These are phyloP conservation scores for Laterallus jamaicensis DNA, from an alignment of 2,113 vertebrate genomes.

Conservation along the genomic window DNA sequence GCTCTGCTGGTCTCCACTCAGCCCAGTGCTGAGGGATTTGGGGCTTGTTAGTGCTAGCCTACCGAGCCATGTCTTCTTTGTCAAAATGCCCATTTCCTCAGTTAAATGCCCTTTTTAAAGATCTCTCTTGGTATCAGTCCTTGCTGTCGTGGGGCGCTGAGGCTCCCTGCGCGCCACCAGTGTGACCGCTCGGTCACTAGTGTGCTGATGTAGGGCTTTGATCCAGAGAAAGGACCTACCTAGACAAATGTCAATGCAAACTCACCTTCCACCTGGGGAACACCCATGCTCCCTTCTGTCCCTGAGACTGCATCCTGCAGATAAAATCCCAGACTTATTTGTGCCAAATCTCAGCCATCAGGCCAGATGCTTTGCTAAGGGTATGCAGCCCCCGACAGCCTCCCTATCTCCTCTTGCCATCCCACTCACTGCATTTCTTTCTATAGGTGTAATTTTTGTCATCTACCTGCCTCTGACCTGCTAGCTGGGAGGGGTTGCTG, in stretches of 20 bases:
- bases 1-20: background rate
- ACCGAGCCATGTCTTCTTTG: background rate
- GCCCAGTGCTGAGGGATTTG: background rate
- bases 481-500: background rate
- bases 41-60: background rate
- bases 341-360: background rate
- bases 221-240: background rate
- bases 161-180: background rate
- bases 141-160: background rate
- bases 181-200: background rate
- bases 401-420: background rate
- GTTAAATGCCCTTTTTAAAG: background rate
- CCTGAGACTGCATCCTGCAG: background rate
- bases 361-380: background rate
- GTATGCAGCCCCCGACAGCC: accelerated
- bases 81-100: background rate
- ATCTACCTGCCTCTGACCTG: background rate
- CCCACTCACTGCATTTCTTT: background rate
- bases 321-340: background rate
- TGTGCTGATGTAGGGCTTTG: background rate
- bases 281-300: background rate
- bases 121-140: background rate
- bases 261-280: background rate
- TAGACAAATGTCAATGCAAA: background rate
- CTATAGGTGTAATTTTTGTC: background rate